Conservation (phyloP, 2,113 vertebrate species). For the Anseranas semipalmata region DNA sequence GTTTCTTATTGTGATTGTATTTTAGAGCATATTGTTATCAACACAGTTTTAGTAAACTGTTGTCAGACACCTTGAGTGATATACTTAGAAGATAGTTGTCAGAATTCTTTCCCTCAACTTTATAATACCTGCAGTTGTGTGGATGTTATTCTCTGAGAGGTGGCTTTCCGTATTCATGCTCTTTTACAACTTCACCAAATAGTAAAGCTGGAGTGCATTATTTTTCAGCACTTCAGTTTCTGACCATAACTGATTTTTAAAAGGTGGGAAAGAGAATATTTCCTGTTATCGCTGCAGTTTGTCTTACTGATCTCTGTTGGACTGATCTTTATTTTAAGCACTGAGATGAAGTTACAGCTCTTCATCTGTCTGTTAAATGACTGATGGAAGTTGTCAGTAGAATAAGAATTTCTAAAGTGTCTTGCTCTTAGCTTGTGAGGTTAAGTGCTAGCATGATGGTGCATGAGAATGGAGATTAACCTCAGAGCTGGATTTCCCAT, state of each 20-base stretch:
- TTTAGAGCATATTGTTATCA: neutral
- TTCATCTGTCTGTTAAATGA: neutral
- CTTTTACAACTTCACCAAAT: neutral
- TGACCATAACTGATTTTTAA: neutral
- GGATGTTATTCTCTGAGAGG: neutral
- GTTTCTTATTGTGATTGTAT: neutral
- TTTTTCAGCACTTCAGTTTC: neutral
- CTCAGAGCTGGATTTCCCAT: neutral
- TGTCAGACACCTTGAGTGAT: neutral
- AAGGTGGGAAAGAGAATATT: neutral
- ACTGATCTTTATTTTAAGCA: neutral
- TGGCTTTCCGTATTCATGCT: neutral
- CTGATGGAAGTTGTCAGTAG: neutral
- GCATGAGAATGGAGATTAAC: neutral
- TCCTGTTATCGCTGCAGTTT: neutral
- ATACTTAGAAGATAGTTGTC: neutral
- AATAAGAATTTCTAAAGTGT: neutral
- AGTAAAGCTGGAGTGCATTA: neutral
- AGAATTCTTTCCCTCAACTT: neutral
- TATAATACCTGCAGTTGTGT: neutral
- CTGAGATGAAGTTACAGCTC: neutral
- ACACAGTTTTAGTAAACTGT: neutral
- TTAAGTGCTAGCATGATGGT: neutral
- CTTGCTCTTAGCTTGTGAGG: neutral
- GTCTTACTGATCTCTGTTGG: neutral